phyloP scores from a whole-genome alignment of 2,888 invertebrate species.

The Stratiomys singularior region DNA sequence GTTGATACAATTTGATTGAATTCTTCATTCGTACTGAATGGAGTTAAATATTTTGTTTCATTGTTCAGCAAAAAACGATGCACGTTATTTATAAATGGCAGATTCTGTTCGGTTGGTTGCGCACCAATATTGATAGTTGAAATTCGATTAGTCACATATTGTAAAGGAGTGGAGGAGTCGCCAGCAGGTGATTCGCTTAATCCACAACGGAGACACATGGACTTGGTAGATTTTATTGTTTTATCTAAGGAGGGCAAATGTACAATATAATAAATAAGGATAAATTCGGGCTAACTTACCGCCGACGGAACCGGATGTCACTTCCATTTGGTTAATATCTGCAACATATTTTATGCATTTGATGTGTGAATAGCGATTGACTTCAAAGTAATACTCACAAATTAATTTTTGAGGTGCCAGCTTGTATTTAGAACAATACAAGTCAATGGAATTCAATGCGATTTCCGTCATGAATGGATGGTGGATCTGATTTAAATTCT shows the following conservation, averaged over 20 bases:
- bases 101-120: slow-evolving; percentile 45
- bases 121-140: slow-evolving; percentile 56
- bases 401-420: slow-evolving; percentile 58
- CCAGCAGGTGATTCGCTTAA: slow-evolving; percentile 54
- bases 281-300: slow-evolving; percentile 56
- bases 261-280: not conserved
- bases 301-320: slow-evolving; percentile 58
- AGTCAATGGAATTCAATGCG: slow-evolving; percentile 59
- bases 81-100: slow-evolving; percentile 58
- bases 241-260: slow-evolving; percentile 5
- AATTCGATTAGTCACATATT: slow-evolving; percentile 54
- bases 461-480: slow-evolving; percentile 64
- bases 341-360: too few relatives aligned
- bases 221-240: slow-evolving; percentile 59
- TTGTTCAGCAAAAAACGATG: slow-evolving; percentile 63
- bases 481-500: slow-evolving; percentile 75
- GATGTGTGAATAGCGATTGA: too few relatives aligned
- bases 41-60: slow-evolving; percentile 62
- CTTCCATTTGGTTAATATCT: slow-evolving; percentile 63
- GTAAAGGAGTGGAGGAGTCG: slow-evolving; percentile 35
- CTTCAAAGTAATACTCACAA: slow-evolving; percentile 60
- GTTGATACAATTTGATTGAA: slow-evolving; percentile 61
- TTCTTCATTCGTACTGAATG: slow-evolving; percentile 60
- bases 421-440: slow-evolving; percentile 61
- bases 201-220: slow-evolving; percentile 62